phyloP scores from a whole-genome alignment of 2,888 invertebrate species.

The Teinopalpus imperialis region DNA sequence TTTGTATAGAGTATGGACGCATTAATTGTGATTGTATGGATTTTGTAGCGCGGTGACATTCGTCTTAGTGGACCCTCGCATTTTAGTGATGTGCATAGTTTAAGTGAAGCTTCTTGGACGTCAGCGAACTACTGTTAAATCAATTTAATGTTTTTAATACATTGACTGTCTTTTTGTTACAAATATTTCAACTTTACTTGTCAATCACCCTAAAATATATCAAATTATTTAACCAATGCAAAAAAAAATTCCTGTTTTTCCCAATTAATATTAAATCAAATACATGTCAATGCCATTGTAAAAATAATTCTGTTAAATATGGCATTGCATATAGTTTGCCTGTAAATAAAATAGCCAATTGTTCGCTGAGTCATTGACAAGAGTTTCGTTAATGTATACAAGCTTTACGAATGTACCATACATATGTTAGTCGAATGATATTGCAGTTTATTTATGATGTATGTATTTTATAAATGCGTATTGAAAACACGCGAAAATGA shows the following conservation, averaged over 20 bases:
- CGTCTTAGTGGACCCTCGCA: slow-evolving; percentile 61
- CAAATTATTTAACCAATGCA: no score
- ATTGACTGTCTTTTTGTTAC: no score
- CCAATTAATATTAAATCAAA: neutral
- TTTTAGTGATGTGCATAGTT: slow-evolving; percentile 44
- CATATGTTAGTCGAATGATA: slow-evolving; percentile 57
- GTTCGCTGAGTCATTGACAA: slow-evolving; percentile 47
- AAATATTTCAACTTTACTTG: no score
- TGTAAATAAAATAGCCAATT: slow-evolving; percentile 25
- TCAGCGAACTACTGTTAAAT: slow-evolving; percentile 29
- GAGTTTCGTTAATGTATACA: slow-evolving; percentile 51
- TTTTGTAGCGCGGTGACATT: slow-evolving; percentile 54
- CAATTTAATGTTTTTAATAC: no score
- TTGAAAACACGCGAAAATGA: slow-evolving; percentile 55
- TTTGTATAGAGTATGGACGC: slow-evolving; percentile 57
- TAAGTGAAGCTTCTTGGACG: slow-evolving; percentile 18
- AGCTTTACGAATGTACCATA: slow-evolving; percentile 68
- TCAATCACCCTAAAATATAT: no score
- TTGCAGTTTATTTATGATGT: slow-evolving; percentile 64
- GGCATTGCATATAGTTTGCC: slow-evolving; percentile 7
- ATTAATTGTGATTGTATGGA: slow-evolving; percentile 65
- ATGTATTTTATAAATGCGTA: slow-evolving; percentile 54
- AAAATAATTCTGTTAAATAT: slow-evolving; percentile 12
- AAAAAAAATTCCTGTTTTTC: no score
- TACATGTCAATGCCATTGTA: slow-evolving; percentile 15